Evolutionary conservation across 2,888 invertebrate genomes (phyloP), one percentile per base, ranked within the genome.

Genomic region (Zaprionus bogoriensis): DNA sequence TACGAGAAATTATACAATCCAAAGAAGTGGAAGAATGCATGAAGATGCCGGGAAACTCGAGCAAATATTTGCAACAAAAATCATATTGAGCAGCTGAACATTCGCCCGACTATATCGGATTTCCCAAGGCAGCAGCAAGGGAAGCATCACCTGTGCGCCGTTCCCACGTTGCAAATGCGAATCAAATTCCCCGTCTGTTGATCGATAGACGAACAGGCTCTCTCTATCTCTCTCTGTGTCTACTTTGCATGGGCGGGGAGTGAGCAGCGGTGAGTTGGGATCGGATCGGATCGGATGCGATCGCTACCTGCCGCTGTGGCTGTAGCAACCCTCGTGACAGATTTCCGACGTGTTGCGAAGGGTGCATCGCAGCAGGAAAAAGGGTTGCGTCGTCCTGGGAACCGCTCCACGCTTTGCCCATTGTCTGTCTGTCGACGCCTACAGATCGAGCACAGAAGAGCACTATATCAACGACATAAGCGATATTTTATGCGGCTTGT

Each of bases 101-200:
- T 46, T 20, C 10, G 20, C 14, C 14, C 14, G 27, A 9, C 9
- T 19, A 38, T 85, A 68, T 82, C 71, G 22, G 60, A 64, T 86
- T 86, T 77, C 83, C 50, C 39, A 46, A 62, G n/a, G n/a, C n/a
- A n/a, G 76, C 32, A 36, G 14, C 32, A n/a, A n/a, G 32, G 32
- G 73, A 78, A 83, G 54, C 73, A 74, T 58, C 83, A 83, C 87
- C 87, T 83, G 83, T 86, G 67, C n/a, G 6, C 17, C 38, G 52
- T 83, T 83, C 83, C 87, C 83, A 83, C 83, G 84, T 48, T 39
- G 25, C 39, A 68, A 73, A 81, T 82, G 80, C 85, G 80, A 81
- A 85, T 85, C 85, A 74, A 85, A 81, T 85, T 71, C 58, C 30
- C 12, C 14, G n/a, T n/a, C 46, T 74, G 51, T 67, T 85, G 85